Conservation (phyloP, 2,797 vertebrate genomes). For the Orestias chungarensis region DNA sequence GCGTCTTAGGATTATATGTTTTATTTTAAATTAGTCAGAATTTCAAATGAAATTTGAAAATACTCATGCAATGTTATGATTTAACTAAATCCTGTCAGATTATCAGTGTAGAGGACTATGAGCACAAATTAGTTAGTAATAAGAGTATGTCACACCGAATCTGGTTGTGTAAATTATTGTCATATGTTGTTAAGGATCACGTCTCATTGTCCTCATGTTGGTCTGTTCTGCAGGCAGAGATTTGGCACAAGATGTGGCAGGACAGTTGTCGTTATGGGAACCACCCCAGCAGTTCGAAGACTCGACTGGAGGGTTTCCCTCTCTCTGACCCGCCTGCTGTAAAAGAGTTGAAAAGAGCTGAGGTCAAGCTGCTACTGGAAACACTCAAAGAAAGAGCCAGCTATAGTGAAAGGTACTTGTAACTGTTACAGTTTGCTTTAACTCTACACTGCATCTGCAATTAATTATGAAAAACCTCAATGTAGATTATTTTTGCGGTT, state of each 20-base stretch:
- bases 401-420: slow-evolving; percentile 48
- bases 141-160: not conserved
- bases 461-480: not conserved
- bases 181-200: not conserved
- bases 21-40: no score
- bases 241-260: slow-evolving; percentile 56
- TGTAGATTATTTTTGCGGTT: not conserved
- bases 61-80: no score
- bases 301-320: slow-evolving; percentile 5
- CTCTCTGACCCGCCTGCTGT: slow-evolving; percentile 67
- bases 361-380: slow-evolving; percentile 67
- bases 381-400: slow-evolving; percentile 52
- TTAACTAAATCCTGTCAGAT: no score
- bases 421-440: slow-evolving; percentile 8
- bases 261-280: slow-evolving; percentile 21
- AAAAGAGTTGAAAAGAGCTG: slow-evolving; percentile 71
- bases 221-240: slow-evolving; percentile 51
- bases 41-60: no score
- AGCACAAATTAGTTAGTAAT: not conserved
- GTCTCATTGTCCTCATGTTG: not conserved
- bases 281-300: slow-evolving; percentile 15
- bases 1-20: no score
- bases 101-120: no score
- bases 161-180: not conserved
- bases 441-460: not conserved